These are phyloP conservation scores for Brachypteracias leptosomus DNA, from an alignment of 2,113 vertebrate species.

Conservation along the genomic window DNA sequence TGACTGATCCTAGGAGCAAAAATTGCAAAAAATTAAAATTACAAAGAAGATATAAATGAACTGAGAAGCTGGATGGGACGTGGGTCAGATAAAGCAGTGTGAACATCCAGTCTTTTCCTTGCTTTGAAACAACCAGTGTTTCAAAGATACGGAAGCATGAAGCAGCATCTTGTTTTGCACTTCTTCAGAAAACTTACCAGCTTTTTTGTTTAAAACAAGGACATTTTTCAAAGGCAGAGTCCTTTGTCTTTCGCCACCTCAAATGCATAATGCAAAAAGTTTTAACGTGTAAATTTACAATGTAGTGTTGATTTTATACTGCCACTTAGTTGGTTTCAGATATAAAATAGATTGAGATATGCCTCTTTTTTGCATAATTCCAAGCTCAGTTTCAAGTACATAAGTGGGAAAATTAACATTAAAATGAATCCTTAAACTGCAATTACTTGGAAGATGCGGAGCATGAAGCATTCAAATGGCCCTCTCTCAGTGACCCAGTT, in stretches of 20 bases:
- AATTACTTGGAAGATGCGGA: conserved; percentile 27
- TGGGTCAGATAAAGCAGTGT: neutral
- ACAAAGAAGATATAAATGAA: neutral
- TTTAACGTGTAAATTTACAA: neutral
- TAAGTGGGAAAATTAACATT: conserved; percentile 32
- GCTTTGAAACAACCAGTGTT: neutral
- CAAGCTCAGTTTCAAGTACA: neutral
- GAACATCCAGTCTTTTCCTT: neutral
- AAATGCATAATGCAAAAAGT: neutral
- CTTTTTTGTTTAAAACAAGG: neutral
- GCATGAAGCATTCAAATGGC: conserved; percentile 28
- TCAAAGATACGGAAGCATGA: neutral
- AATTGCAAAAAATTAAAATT: neutral
- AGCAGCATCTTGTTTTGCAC: neutral
- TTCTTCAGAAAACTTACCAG: neutral
- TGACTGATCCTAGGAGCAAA: neutral
- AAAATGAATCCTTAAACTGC: conserved; percentile 40
- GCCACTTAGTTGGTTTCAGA: neutral
- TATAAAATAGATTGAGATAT: neutral
- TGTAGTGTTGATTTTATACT: neutral
- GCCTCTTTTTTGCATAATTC: neutral
- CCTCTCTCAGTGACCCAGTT: neutral
- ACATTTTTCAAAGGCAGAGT: neutral
- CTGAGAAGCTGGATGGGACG: neutral
- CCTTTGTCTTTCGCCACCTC: neutral